Evolutionary conservation across 2,888 invertebrate genomes (phyloP), one percentile per base, ranked within the genome.

Genomic region (Caradrina kadenii): DNA sequence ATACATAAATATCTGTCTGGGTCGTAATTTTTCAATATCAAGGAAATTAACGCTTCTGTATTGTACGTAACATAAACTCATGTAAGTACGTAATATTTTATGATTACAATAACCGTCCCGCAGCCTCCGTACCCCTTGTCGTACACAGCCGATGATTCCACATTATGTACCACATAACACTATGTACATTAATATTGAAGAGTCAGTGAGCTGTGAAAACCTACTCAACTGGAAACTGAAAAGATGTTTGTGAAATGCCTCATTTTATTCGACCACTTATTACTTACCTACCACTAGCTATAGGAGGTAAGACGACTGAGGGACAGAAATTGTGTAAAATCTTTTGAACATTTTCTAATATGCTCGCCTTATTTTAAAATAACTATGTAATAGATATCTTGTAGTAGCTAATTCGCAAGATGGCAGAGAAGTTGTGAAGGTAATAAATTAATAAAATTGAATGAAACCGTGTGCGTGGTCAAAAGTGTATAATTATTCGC

Each of bases 161-260:
- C 55, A 63, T 79, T 74, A 77, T 79, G 69, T 74, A 69, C 59
- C 69, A 74, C 68, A 76, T 72, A 69, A 66, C 55, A 59, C 54
- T 35, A 50, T 53, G 53, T 69, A 66, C 48, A 58, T 50, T 58
- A 48, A 52, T 69, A 73, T 39, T 62, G 59, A 58, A 56, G 55
- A 59, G 8, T n/a, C 80, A 79, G 52, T 69, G 68, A 64, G n/a
- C 53, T 63, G 73, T 69, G 62, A 80, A 64, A 73, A 80, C 21
- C 45, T 62, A 64, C 49, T 62, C 66, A 49, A 56, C 56, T 79
- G 80, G 49, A 56, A 80, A 76, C 48, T 79, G 63, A 70, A 80
- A 64, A 78, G 67, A 73, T 55, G 62, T 62, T 80, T 80, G 62
- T 70, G 35, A 72, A 75, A 67, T 55, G 54, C 26, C 63, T 80